Base-by-base conservation (phyloP, 1,140 invertebrate species). In the Vanessa tameamea region DNA sequence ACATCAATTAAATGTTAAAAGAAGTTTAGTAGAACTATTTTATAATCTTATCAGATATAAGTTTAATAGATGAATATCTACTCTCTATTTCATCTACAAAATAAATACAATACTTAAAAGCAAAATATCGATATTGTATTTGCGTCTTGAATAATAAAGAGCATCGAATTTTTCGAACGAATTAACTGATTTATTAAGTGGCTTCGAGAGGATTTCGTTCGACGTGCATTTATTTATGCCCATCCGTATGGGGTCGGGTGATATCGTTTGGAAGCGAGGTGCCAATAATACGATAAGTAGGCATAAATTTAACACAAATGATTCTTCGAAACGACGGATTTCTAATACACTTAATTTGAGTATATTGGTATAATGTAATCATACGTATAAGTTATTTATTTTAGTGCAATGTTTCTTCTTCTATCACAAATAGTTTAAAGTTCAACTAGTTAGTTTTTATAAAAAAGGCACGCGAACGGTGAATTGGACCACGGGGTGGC, bases 181-280 rank as follows among this genome's bases (percentile, higher is more conserved):
- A 64, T 71, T 71, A 63, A 71, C 59, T 71, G 69, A 71, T 71
- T 71, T 71, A 71, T 71, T 71, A 53, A 71, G 59, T 63, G 61
- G 66, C 69, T 64, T 50, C 59, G 57, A 64, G 48, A 20, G 69
- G 69, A 71, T 64, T 71, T 64, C 16, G 26, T 57, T 59, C 66
- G 59, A 71, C 59, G 61, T 71, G 69, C 59, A 63, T 53, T 71
- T 71, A 71, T 71, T 71, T 71, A 71, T 53, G 61, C 47, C 31
- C 57, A 61, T 64, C 31, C 31, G 69, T 71, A 63, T 71, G 69
- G 57, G 64, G 48, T 23, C 48, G 47, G 16, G 61, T 64, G 69
- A 64, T 71, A 71, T 53, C 51, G 53, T 57, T 68, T 57, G 69
- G 69, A 71, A 71, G 31, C 69, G 69, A 51, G 37, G 57, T 66